Base-by-base conservation (phyloP, 1,140 invertebrate species). In the Zeugodacus cucurbitae region DNA sequence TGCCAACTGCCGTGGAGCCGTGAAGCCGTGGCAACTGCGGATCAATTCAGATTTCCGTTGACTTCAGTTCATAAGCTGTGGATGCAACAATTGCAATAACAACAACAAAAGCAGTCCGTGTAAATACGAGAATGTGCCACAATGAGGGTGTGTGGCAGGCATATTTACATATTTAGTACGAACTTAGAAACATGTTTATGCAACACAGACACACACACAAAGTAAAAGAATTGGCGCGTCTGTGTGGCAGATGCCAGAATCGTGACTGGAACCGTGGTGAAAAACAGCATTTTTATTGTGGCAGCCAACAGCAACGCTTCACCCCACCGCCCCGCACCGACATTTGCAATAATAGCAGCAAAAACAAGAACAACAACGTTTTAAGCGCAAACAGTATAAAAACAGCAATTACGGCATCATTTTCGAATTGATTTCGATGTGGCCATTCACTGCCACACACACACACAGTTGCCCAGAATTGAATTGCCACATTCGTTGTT, bases 351-450 rank as follows among this genome's bases (percentile, higher is more conserved):
- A 54, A 17, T 11, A 62, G 58, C 48, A 62, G 58, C 58, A 54
- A 54, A 54, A 54, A 6, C 58, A 62, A 62, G 22, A 62, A 26
- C 58, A 62, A 62, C 58, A 62, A 62, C 58, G 26, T 62, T 62
- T 59, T 62, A 62, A 41, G 44, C 41, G n/a, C 22, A 48, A 41
- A 26, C 74, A 70, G 22, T 14, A 48, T 82, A 82, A 82, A 82
- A 82, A 82, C 74, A 41, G 41, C 74, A 82, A 82, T 82, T 82
- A 82, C 74, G 34, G 74, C 74, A 82, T 82, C 74, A 82, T 82
- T 82, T 82, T 82, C 41, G 74, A 82, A 82, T 82, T 82, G 74
- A 82, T 82, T 74, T 82, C 11, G 74, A 41, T 82, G n/a, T n/a
- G n/a, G 41, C 74, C 67, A 74, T 74, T 74, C 67, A 74, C 67